Conservation (phyloP, 92 coral and sea anemone species). For the Zoanthus gigantus region DNA sequence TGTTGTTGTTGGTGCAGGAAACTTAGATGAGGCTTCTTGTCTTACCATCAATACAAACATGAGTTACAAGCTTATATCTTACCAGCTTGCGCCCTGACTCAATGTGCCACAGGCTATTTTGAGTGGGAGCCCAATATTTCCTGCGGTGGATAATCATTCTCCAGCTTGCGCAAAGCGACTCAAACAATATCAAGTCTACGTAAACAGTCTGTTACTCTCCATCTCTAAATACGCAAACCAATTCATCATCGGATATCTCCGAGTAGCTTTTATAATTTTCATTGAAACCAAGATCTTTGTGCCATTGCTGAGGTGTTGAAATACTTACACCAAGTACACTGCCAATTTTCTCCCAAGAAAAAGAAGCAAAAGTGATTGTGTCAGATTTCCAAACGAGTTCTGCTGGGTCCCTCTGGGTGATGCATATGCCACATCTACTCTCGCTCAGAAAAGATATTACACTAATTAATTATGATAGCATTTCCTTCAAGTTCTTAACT, state of each 20-base stretch:
- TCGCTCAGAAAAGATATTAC: constrained; percentile 17
- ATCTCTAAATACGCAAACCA: too few species aligned
- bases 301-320: background rate
- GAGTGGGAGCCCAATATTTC: constrained; percentile 71
- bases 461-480: constrained; percentile 11
- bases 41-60: constrained; percentile 50
- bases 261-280: background rate
- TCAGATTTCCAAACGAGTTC: background rate
- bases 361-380: background rate
- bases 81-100: constrained; percentile 67
- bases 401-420: constrained; percentile 13
- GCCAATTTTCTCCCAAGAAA: background rate
- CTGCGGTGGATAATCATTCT: constrained; percentile 62
- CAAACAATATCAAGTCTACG: too few species aligned
- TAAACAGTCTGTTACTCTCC: too few species aligned
- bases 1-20: constrained; percentile 60
- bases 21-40: constrained; percentile 59
- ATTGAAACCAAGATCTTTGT: background rate
- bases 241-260: background rate
- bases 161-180: constrained; percentile 67
- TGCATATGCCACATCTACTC: constrained; percentile 13
- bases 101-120: constrained; percentile 64
- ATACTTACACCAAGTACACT: background rate
- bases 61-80: constrained; percentile 64
- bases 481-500: too few species aligned